Evolutionary conservation across 2,888 invertebrate species (phyloP).

Genomic region (Limnephilus lunatus): DNA sequence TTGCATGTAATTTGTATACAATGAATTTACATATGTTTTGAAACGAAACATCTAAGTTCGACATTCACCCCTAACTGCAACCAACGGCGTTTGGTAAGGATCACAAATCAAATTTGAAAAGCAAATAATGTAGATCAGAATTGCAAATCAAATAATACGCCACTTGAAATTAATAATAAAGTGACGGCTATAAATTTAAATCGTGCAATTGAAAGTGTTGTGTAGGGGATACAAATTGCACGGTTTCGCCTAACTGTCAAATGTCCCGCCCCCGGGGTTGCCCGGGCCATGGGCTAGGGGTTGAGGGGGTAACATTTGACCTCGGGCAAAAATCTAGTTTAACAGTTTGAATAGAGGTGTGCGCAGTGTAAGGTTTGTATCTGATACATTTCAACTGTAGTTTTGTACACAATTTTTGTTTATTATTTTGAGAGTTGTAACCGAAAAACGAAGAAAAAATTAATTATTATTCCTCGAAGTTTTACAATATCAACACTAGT

Average conservation of each 20-base stretch:
- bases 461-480: too few relatives aligned
- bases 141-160: constrained; percentile 62
- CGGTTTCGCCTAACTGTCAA: constrained; percentile 56
- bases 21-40: not conserved
- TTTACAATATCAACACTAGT: not conserved
- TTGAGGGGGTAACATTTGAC: constrained; percentile 9
- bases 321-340: constrained; percentile 41
- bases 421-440: not conserved
- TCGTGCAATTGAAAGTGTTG: constrained; percentile 51
- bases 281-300: constrained; percentile 24
- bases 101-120: constrained; percentile 60
- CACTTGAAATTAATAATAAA: constrained; percentile 64
- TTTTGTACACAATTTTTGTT: not conserved
- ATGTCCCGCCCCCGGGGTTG: constrained; percentile 49
- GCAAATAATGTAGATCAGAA: constrained; percentile 50
- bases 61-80: not conserved
- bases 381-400: constrained; percentile 8
- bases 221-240: constrained; percentile 53
- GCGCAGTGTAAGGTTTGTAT: constrained; percentile 19
- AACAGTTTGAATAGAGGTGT: constrained; percentile 40
- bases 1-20: not conserved
- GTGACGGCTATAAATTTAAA: constrained; percentile 65
- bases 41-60: not conserved
- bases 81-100: constrained; percentile 22
- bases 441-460: too few relatives aligned